phyloP scores from a whole-genome alignment of 2,113 vertebrate species.

The Tamias sibiricus region DNA sequence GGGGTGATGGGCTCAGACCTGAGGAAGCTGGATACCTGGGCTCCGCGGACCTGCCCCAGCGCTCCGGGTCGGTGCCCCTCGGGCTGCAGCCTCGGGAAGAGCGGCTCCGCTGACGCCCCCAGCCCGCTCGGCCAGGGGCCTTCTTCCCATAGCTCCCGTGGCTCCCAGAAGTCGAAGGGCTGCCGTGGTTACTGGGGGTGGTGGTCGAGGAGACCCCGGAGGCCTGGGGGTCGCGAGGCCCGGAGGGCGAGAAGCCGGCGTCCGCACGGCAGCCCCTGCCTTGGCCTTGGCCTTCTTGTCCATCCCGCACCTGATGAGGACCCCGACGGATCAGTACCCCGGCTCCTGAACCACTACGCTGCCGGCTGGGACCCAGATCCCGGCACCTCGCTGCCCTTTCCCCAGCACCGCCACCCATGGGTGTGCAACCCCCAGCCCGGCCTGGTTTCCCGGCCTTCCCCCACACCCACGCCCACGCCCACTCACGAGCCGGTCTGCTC shows the following conservation, averaged over 20 bases:
- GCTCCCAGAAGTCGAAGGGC: constrained; percentile 69
- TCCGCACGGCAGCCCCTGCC: background rate
- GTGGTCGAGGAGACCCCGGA: constrained; percentile 60
- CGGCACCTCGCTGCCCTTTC: background rate
- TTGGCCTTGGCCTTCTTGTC: constrained; percentile 68
- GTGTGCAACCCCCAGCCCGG: background rate
- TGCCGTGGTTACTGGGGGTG: constrained; percentile 60
- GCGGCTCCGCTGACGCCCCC: background rate
- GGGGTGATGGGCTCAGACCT: background rate
- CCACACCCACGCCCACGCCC: background rate
- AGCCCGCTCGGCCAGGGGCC: background rate
- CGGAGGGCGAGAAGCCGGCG: constrained; percentile 32
- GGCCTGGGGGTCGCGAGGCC: constrained; percentile 45
- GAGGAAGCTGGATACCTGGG: constrained; percentile 57
- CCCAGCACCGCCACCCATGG: background rate
- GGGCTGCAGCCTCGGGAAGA: background rate
- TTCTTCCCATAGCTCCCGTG: constrained; percentile 37
- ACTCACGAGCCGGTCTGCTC: background rate
- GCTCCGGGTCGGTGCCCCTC: background rate
- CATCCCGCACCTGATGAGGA: constrained; percentile 65
- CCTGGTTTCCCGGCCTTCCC: background rate
- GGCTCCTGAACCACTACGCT: background rate
- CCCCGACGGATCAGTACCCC: background rate
- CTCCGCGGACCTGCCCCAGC: constrained; percentile 16
- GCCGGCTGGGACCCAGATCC: background rate